Evolutionary conservation across 2,113 vertebrate species (phyloP).

Genomic region (Anarrhichthys ocellatus): DNA sequence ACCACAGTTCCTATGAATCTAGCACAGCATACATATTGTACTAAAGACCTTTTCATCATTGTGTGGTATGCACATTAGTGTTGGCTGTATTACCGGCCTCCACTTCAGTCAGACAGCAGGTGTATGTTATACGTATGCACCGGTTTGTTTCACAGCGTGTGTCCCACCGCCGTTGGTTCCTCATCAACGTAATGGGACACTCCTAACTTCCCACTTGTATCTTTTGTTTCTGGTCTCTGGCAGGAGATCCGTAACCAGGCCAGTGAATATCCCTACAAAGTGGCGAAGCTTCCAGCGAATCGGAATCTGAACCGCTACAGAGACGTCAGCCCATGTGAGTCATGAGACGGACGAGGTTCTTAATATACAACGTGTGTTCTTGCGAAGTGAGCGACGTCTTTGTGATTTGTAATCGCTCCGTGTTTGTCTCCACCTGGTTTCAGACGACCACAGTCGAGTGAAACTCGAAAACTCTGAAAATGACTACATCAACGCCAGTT

Average conservation of each 20-base stretch:
- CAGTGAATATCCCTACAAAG: conserved; percentile 91
- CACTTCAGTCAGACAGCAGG: background rate
- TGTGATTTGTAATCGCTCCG: conserved; percentile 1
- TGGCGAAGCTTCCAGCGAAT: conserved; percentile 95
- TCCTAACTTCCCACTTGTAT: conserved; percentile 41
- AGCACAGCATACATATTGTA: background rate
- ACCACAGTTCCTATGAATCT: background rate
- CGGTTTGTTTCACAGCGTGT: background rate
- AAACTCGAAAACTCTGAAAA: conserved; percentile 93
- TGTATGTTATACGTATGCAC: background rate
- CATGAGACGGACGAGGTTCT: background rate
- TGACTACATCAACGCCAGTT: conserved; percentile 98
- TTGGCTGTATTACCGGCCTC: background rate
- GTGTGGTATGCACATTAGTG: background rate
- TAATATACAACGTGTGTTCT: background rate
- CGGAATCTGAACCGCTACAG: conserved; percentile 97
- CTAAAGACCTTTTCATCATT: background rate
- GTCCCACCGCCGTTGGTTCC: background rate
- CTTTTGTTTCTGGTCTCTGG: conserved; percentile 48
- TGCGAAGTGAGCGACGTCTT: rapidly evolving
- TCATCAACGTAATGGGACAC: background rate
- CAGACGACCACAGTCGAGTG: conserved; percentile 97
- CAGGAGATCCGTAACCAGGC: conserved; percentile 97
- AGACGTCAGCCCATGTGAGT: conserved; percentile 99
- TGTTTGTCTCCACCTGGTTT: conserved; percentile 62